Evolutionary conservation across 2,797 vertebrate genomes (phyloP), one percentile per base, ranked within the genome.

Genomic region (Takifugu ocellatus): DNA sequence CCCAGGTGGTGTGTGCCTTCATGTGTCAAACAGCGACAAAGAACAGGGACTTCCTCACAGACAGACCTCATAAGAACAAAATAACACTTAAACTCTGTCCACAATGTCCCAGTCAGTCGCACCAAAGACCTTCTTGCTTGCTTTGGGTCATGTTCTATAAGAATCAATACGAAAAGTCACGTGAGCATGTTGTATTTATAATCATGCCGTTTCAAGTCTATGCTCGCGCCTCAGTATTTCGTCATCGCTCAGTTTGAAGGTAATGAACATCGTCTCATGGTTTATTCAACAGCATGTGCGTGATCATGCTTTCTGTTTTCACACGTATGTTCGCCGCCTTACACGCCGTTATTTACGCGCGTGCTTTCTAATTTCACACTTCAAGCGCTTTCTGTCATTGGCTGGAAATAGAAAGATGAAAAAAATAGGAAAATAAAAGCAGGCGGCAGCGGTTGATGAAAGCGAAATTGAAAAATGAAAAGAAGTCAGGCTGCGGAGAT

Each of bases 381-480:
- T 88, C 88, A 86, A 77, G 81, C 82, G 15, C 77, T 87, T 83
- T 69, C 85, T 86, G 87, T 86, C 79, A 81, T 87, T 70, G 53
- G 66, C 75, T 70, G 78, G 74, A 84, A 88, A 86, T 75, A 83
- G 82, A 84, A 82, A 84, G 86, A 84, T 64, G 74, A 81, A 81
- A 84, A 82, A 84, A 87, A 84, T 62, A 72, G 79, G 77, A 84
- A 79, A 83, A 75, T 21, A 81, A 84, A 82, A 84, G 86, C 69
- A 80, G 77, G 79, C 80, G 48, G 74, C 72, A 51, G 74, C 57
- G 62, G 78, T 79, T 84, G 86, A 90, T 88, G 83, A 83, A 87
- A 87, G 81, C 72, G 83, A 85, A 90, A 90, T 88, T 88, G 87
- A 87, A 90, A 90, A 87, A 89, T 87, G 84, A 85, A 90, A 87